Evolutionary conservation across 2,113 vertebrate genomes (phyloP), one percentile per base, ranked within the genome.

Genomic region (Odocoileus hemionus): DNA sequence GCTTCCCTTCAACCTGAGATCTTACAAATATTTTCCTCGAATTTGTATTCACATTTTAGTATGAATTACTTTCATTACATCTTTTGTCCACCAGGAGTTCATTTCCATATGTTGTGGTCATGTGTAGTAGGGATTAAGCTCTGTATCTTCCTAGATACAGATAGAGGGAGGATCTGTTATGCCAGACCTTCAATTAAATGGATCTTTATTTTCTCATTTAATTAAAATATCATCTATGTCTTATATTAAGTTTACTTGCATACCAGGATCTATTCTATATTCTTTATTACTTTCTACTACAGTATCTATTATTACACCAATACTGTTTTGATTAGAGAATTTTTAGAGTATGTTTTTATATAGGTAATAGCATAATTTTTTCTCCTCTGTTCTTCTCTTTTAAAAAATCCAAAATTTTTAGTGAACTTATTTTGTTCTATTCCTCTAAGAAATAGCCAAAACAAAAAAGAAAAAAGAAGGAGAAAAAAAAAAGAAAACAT

Each of bases 311-410:
- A 60, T 91, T 82, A 54, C 30, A 4, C 12, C 61, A 92, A 84
- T 91, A 88, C 79, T 96, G 86, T 90, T 96, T 95, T 79, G 70
- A 96, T 26, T 64, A 74, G 19, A 84, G 25, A 23, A 58, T 50
- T n/a, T 94, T 94, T 52, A 89, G 36, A 93, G 15, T 92, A 58
- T 85, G 47, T 52, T 89, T 96, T 74, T 54, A 47, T 33, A 9
- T 30, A 60, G 2, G 4, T 58, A 2, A 4, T 28, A 85, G 28
- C 2, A 39, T 9, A 58, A 60, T 85, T 76, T 4, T 12, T 2
- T 93, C 26, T 36, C 23, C 1, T 2, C 6, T 3, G 39, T 30
- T 92, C 13, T 60, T 74, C 16, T 26, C 84, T 95, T 95, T 86
- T 17, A n/a, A 88, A 92, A 91, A 8, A 83, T 47, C 13, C 14